Base-by-base conservation (phyloP, 2,113 vertebrate species). In the Callionymus lyra region DNA sequence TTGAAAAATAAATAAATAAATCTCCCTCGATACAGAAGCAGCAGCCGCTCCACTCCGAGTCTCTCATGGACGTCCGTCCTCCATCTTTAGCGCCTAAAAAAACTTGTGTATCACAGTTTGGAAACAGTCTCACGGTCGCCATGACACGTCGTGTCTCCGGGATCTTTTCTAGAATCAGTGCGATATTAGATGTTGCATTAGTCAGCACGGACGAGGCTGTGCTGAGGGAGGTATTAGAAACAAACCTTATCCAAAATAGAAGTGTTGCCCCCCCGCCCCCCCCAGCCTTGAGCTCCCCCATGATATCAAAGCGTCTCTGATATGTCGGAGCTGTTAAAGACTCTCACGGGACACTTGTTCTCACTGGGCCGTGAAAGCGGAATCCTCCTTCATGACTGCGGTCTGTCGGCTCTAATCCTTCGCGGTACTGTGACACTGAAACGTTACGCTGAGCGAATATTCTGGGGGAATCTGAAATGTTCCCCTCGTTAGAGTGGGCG, bases 211-310 rank as follows among this genome's bases (percentile, higher is more conserved):
- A 27, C 4, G 21, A 27, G 8, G 21, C 21, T 27, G 37, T 59
- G 58, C 68, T 63, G 66, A 74, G 45, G 58, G 41, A 39, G 19
- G 49, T 49, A 64, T 77, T 79, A 75, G 78, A 76, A 76, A 75
- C 70, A 80, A 81, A 74, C 68, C 78, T 63, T 65, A 53, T 77
- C 79, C 57, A 72, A 81, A 86, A 86, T 84, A 84, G 81, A 84
- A 21, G 67, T 60, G 77, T 75, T 19, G 44, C 60, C 50, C 49
- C 46, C 38, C 36, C 12, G 12, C 10, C 31, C 12, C 37, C 21
- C 2, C 19, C 65, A 56, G 50, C 38, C 38, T 34, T 8, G 50
- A 61, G 45, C 48, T 12, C 44, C 13, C 38, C 49, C 48, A 1
- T n/a, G 10, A 37, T 36, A 53, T 63, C 67, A 72, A 72, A 64